Evolutionary conservation across 1,140 invertebrate species (phyloP), one percentile per base, ranked within the genome.

Genomic region (Lordiphosa stackelbergi): DNA sequence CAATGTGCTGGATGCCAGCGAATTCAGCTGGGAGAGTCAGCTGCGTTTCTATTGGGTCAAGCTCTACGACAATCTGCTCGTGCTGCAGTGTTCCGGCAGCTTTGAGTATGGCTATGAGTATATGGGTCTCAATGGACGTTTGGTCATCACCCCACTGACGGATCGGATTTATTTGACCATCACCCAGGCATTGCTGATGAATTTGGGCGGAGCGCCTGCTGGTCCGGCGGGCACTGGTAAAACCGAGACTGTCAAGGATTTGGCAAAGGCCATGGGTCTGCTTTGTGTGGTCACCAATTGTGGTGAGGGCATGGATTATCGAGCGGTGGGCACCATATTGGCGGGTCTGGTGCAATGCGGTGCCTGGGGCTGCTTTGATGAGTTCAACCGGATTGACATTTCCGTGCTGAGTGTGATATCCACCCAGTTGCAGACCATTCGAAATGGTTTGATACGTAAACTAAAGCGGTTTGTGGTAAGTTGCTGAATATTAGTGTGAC

Each of bases 71-170:
- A 94, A 96, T 69, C 85, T 97, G 4, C 91, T 92, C 84, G 92
- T 97, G 5, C 89, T 92, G 42, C 96, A 97, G 75, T 97, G 95
- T 84, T 95, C 94, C 0, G 95, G 91, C 34, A 87, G 89, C 19
- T 97, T 97, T 85, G 93, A 96, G 53, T 97, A 97, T 81, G 96
- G 96, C 10, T 97, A 97, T 75, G 96, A 97, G 85, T 97, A 97
- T 78, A 97, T 97, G 95, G 96, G 96, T 0, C 88, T 97, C 1
- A 97, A 96, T 88, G 95, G 94, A 2, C 91, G 95, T 56, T 89
- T 97, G 38, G 95, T 98, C 2, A 95, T 97, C 11, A 97, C 96
- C 1, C 95, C 96, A 4, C 88, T 97, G 3, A 97, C 96, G 2
- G 96, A 97, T 87, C 90, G 96, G 58, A 96, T 97, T 68, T 97